Percentiles rank a stretch among this genome's conserved stretches.
These are phyloP conservation scores for Myiopsitta monachus DNA, from an alignment of 2,113 vertebrate species.

Conservation along the genomic window DNA sequence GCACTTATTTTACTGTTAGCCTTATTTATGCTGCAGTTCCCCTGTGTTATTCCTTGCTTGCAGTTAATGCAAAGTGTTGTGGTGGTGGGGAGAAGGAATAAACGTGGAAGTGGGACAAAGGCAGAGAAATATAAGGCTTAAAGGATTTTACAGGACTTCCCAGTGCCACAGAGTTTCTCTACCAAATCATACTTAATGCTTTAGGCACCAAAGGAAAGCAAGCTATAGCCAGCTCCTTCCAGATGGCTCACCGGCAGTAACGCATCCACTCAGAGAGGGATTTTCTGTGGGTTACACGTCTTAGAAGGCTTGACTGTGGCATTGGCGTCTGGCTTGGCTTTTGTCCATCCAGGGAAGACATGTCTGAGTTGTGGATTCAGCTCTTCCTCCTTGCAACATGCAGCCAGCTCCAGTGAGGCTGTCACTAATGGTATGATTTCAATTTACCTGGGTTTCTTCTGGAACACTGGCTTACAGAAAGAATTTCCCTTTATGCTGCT, in stretches of 20 bases:
- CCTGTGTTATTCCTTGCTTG: not conserved
- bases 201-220: not conserved
- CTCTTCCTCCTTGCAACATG: not conserved
- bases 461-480: not conserved
- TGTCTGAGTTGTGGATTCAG: not conserved
- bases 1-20: not conserved
- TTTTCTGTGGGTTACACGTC: not conserved
- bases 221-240: not conserved
- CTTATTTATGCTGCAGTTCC: not conserved
- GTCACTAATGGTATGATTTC: not conserved
- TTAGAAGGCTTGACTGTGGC: not conserved
- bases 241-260: not conserved
- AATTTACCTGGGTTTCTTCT: not conserved
- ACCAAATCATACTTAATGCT: not conserved
- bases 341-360: not conserved
- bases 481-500: not conserved
- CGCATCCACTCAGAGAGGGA: not conserved
- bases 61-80: not conserved
- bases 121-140: not conserved
- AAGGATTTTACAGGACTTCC: not conserved
- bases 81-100: not conserved
- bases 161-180: not conserved
- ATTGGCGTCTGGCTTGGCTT: not conserved
- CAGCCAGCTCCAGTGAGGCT: not conserved
- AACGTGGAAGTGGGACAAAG: fast-evolving